These are phyloP conservation scores for Nemotelus pantherinus DNA, from an alignment of 2,888 invertebrate species.

Conservation along the genomic window DNA sequence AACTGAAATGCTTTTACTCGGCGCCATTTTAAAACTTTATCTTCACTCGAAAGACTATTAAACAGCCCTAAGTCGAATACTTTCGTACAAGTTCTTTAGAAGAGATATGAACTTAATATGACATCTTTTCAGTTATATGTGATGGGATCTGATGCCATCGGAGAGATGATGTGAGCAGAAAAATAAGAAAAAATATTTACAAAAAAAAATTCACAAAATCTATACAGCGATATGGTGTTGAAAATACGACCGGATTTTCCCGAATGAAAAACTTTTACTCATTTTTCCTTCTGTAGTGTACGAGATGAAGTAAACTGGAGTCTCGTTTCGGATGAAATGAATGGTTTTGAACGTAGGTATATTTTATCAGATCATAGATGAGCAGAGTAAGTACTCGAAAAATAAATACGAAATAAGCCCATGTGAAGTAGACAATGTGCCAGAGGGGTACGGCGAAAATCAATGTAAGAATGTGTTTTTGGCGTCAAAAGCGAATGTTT, in stretches of 20 bases:
- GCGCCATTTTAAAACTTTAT: conserved; percentile 35
- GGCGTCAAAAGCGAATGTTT: background rate
- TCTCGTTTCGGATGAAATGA: background rate
- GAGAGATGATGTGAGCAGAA: background rate
- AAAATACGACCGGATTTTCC: conserved; percentile 26
- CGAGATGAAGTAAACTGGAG: background rate
- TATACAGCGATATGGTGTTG: conserved; percentile 19
- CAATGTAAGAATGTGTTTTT: background rate
- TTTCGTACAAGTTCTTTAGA: conserved; percentile 29
- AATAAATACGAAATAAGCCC: too few species aligned
- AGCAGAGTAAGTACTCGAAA: too few species aligned
- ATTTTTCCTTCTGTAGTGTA: conserved; percentile 7
- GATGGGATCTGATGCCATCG: background rate
- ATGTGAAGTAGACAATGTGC: too few species aligned
- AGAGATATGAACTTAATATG: conserved; percentile 35
- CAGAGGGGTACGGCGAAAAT: background rate
- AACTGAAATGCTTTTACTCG: conserved; percentile 34
- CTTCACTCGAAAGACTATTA: conserved; percentile 32
- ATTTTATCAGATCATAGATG: background rate
- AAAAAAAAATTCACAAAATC: background rate
- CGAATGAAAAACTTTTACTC: conserved; percentile 33
- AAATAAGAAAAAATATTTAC: conserved; percentile 10
- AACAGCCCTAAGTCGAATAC: conserved; percentile 37
- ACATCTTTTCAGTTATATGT: conserved; percentile 14
- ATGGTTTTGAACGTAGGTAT: background rate